Percentiles rank a stretch among this genome's conserved stretches.
Conservation (phyloP, 2,113 vertebrate species). For the Orthonyx spaldingii region DNA sequence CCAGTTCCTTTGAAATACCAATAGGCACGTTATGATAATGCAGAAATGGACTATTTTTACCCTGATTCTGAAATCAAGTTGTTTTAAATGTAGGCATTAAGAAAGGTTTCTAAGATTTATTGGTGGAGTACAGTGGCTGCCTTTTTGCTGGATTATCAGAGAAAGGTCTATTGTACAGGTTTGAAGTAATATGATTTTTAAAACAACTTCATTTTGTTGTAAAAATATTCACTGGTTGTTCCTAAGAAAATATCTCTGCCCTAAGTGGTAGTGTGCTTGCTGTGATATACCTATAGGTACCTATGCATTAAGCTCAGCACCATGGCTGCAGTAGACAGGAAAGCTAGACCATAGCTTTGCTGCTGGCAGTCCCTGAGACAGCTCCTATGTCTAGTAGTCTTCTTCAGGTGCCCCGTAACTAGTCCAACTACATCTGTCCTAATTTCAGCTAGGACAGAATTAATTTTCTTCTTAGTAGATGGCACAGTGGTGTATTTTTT, state of each 20-base stretch:
- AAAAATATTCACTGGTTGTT: background rate
- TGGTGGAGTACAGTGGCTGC: background rate
- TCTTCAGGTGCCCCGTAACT: background rate
- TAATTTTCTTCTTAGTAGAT: background rate
- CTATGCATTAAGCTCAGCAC: background rate
- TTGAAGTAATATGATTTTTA: background rate
- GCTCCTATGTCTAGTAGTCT: background rate
- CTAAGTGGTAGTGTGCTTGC: background rate
- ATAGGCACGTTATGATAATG: background rate
- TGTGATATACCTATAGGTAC: background rate
- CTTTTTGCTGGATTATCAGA: background rate
- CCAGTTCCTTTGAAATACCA: background rate
- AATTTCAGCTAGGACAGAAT: background rate
- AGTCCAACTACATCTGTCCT: background rate
- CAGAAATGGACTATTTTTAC: background rate
- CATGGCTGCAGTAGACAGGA: background rate
- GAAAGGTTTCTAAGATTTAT: background rate
- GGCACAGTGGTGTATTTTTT: background rate
- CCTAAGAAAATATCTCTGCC: background rate
- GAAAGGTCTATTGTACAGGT: background rate
- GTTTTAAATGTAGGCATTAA: background rate
- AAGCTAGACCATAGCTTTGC: background rate
- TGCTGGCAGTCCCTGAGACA: background rate
- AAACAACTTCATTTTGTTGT: background rate
- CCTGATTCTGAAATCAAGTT: background rate